Percentiles rank a stretch among this genome's conserved stretches.
These are phyloP conservation scores for Ganaspis brasiliensis DNA, from an alignment of 2,888 invertebrate genomes.

Conservation along the genomic window DNA sequence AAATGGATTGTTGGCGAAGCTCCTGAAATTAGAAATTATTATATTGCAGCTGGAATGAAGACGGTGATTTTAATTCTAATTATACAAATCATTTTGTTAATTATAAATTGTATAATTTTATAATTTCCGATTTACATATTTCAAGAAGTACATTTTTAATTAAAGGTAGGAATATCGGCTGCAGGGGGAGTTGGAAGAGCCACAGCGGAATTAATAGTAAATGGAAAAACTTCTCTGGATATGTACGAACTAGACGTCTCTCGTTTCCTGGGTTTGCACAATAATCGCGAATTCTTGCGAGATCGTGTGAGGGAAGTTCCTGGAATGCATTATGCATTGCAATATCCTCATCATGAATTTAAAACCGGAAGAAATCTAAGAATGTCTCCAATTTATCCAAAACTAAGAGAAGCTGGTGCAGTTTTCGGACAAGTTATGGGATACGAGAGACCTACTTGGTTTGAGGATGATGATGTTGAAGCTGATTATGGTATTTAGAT, in stretches of 20 bases:
- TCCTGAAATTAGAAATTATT: conserved; percentile 87
- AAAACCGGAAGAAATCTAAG: conserved; percentile 93
- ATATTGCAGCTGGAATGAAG: conserved; percentile 97
- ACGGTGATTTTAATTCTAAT: conserved; percentile 81
- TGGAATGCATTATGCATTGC: conserved; percentile 91
- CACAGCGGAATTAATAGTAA: conserved; percentile 92
- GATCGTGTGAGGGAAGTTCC: conserved; percentile 97
- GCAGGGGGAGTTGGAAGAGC: conserved; percentile 97
- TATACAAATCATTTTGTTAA: not conserved
- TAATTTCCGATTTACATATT: too few species aligned
- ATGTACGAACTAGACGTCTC: conserved; percentile 95
- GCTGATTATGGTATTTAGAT: conserved; percentile 72
- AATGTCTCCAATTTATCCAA: conserved; percentile 97
- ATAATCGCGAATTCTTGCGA: conserved; percentile 94
- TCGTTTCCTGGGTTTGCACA: conserved; percentile 95
- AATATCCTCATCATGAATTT: conserved; percentile 93
- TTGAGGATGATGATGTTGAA: conserved; percentile 83
- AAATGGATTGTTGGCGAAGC: conserved; percentile 97
- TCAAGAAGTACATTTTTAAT: too few species aligned
- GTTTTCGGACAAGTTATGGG: conserved; percentile 99
- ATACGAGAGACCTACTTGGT: conserved; percentile 97
- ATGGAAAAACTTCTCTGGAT: conserved; percentile 90
- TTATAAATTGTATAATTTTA: not conserved
- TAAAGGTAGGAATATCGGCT: conserved; percentile 92
- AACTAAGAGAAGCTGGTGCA: conserved; percentile 94